Evolutionary conservation across 2,888 invertebrate species (phyloP), one percentile per base, ranked within the genome.

Genomic region (Nowickia ferox): DNA sequence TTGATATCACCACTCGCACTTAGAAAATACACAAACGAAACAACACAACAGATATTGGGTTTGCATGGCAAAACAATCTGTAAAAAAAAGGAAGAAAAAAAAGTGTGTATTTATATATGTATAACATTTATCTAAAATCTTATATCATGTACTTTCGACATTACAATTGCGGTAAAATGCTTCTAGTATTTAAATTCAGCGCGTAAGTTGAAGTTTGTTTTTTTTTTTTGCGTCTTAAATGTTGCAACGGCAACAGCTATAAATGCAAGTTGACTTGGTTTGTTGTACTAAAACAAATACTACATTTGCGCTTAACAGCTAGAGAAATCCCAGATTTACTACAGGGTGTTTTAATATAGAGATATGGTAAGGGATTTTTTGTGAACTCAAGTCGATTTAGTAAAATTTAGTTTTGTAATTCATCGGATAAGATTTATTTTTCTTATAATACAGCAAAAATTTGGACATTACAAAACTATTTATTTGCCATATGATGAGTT

Each of bases 101-200:
- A 74, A 17, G 5, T 53, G 17, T 53, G 17, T 53, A 46, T 15
- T 11, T 13, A 15, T 46, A 66, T 89, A 89, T 89, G 89, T 88
- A 90, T 89, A 90, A 88, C 89, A 89, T 90, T 92, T 92, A 92
- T 92, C 92, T 91, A 83, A 87, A 90, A 92, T 92, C 93, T 92
- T 91, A 90, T 92, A 92, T 91, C 92, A 89, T 92, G 92, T 92
- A 92, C 89, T 91, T 92, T 90, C 92, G 92, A 92, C 92, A 92
- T 92, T 92, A 92, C 93, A 92, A 92, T 92, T 91, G 92, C 91
- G 92, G 92, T 91, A 92, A 91, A 83, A 92, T 92, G 92, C 92
- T 92, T 91, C 92, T 91, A 92, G 92, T 92, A 90, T 92, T 92
- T 90, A 91, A 91, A 92, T 91, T 91, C 92, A 90, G 89, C 92